Conservation (phyloP, 1,140 invertebrate genomes). For the Ips nitidus region DNA sequence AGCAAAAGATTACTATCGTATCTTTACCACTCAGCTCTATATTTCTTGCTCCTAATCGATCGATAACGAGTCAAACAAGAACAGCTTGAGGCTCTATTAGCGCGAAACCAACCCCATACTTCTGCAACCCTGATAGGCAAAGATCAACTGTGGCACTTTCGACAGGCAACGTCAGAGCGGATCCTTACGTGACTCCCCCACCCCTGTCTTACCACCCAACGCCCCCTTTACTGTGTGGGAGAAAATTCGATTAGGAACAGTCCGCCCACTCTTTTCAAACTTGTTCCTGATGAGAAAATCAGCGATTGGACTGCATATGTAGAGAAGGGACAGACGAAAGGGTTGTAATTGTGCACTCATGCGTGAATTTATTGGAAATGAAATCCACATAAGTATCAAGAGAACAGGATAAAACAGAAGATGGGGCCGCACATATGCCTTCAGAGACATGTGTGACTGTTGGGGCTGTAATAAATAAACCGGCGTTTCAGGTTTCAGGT, state of each 20-base stretch:
- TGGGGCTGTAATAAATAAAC: not conserved
- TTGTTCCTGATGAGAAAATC: not conserved
- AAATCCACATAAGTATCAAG: constrained; percentile 47
- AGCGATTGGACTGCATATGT: not conserved
- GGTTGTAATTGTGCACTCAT: constrained; percentile 34
- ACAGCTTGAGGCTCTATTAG: too few relatives aligned
- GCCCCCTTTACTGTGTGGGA: not conserved
- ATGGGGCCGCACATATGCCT: constrained; percentile 17
- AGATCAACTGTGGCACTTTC: constrained; percentile 31
- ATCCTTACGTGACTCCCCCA: not conserved
- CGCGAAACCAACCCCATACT: not conserved
- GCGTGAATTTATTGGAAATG: constrained; percentile 51
- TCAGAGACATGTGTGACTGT: not conserved
- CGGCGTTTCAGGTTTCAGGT: too few relatives aligned
- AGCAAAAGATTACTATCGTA: too few relatives aligned
- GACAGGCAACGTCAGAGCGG: constrained; percentile 24
- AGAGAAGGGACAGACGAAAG: not conserved
- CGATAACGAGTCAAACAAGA: too few relatives aligned
- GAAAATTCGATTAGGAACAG: not conserved
- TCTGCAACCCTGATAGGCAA: constrained; percentile 18
- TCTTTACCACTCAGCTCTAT: too few relatives aligned
- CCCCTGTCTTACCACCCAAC: not conserved
- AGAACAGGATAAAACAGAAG: constrained; percentile 22
- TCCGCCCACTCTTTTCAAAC: not conserved
- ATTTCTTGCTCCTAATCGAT: too few relatives aligned